Evolutionary conservation across 1,140 invertebrate genomes (phyloP).

Genomic region (Procambarus clarkii): DNA sequence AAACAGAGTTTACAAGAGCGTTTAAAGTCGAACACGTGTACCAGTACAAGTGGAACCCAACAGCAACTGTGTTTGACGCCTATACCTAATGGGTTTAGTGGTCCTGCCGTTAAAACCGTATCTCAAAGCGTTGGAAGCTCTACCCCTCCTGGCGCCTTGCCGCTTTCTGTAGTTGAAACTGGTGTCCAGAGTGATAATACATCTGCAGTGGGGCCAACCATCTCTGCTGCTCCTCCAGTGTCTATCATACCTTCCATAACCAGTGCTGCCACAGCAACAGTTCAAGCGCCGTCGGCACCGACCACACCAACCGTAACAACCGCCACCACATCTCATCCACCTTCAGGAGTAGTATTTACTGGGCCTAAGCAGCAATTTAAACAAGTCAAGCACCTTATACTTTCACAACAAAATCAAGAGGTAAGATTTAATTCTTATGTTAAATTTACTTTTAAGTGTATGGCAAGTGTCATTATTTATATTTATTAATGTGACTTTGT

Average conservation of each 20-base stretch:
- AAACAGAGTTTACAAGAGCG: constrained; percentile 62
- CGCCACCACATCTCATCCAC: constrained; percentile 22
- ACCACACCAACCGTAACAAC: constrained; percentile 35
- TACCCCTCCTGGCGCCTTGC: constrained; percentile 18
- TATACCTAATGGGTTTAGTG: constrained; percentile 49
- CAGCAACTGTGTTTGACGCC: constrained; percentile 53
- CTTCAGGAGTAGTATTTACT: constrained; percentile 45
- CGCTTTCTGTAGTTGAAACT: background rate
- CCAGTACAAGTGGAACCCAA: constrained; percentile 42
- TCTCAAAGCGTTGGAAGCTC: constrained; percentile 26
- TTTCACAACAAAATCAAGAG: constrained; percentile 64
- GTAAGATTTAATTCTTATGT: background rate
- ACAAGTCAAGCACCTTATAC: constrained; percentile 52
- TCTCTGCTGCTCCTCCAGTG: constrained; percentile 21
- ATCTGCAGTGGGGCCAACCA: constrained; percentile 30
- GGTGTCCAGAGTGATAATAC: constrained; percentile 37
- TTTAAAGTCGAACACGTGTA: constrained; percentile 41
- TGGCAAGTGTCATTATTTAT: background rate
- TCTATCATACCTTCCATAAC: constrained; percentile 27
- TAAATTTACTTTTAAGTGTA: background rate
- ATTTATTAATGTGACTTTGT: too few species aligned
- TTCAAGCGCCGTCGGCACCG: constrained; percentile 8
- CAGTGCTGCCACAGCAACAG: constrained; percentile 19
- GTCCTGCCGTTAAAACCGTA: constrained; percentile 29
- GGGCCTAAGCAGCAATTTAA: constrained; percentile 39